Percentiles rank a stretch among this genome's conserved stretches.
phyloP scores from a whole-genome alignment of 1,140 invertebrate genomes.

The Agrypnia vestita region DNA sequence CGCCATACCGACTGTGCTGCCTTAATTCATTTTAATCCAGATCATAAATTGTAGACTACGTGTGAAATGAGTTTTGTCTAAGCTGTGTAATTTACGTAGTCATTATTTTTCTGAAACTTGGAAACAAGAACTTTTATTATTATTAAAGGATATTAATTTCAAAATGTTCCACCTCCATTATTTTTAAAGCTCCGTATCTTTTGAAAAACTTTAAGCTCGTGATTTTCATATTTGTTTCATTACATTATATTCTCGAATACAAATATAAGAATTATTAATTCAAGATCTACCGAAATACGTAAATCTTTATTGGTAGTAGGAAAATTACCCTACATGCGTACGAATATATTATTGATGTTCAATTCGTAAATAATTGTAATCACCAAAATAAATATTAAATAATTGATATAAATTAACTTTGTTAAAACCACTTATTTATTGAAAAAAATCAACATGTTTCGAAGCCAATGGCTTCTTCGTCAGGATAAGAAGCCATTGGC shows the following conservation, averaged over 20 bases:
- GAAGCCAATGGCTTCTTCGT: too few species aligned
- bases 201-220: not conserved
- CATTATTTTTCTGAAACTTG: conserved; percentile 20
- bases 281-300: too few species aligned
- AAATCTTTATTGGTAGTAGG: too few species aligned
- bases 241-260: not conserved
- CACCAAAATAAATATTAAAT: too few species aligned
- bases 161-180: conserved; percentile 3
- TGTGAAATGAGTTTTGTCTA: conserved; percentile 18
- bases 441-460: too few species aligned
- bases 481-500: too few species aligned
- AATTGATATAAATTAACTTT: too few species aligned
- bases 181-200: not conserved
- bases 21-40: conserved; percentile 17
- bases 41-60: conserved; percentile 24
- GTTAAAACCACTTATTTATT: too few species aligned
- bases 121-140: conserved; percentile 23
- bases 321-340: too few species aligned
- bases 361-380: too few species aligned
- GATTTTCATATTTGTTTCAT: not conserved
- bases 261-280: too few species aligned
- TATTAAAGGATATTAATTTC: conserved; percentile 17
- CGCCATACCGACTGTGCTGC: not conserved
- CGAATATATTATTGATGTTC: too few species aligned
- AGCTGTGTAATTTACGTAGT: conserved; percentile 25